A percentile compares a stretch with the other conserved stretches of the same genome.
These are phyloP conservation scores for Psilanteris sp. DNA, from an alignment of 1,140 invertebrate species.

Conservation along the genomic window DNA sequence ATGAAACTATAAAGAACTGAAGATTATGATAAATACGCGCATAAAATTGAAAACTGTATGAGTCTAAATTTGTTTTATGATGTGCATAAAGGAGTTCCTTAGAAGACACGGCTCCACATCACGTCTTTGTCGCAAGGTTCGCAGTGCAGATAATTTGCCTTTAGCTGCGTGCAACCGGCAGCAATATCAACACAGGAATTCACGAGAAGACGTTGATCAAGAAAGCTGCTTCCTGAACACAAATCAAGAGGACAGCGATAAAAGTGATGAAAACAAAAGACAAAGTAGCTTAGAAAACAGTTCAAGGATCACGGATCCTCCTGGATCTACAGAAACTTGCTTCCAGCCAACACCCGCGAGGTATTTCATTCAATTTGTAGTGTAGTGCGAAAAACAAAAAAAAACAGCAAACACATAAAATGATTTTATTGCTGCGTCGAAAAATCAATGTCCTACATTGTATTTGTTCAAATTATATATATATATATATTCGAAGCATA, in stretches of 20 bases:
- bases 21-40: no score
- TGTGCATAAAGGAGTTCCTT: constrained; percentile 81
- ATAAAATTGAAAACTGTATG: no score
- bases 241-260: constrained; percentile 71
- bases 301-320: constrained; percentile 67
- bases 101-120: constrained; percentile 88
- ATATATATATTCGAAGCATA: no score
- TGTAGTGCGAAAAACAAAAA: no score
- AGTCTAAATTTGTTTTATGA: no score
- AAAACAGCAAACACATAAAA: no score
- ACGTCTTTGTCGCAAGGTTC: constrained; percentile 87
- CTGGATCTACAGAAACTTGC: constrained; percentile 65
- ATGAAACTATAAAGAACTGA: no score
- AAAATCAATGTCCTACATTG: no score
- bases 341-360: constrained; percentile 70
- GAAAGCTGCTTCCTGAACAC: constrained; percentile 72
- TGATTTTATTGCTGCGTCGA: no score
- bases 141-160: constrained; percentile 84
- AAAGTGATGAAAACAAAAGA: constrained; percentile 70
- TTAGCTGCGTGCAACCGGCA: constrained; percentile 70
- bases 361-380: no score
- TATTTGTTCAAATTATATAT: no score
- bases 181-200: constrained; percentile 68
- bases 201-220: constrained; percentile 76
- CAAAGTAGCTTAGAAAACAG: constrained; percentile 71